These are phyloP conservation scores for Porites cylindrica DNA, from an alignment of 92 coral and sea anemone genomes.

Conservation along the genomic window DNA sequence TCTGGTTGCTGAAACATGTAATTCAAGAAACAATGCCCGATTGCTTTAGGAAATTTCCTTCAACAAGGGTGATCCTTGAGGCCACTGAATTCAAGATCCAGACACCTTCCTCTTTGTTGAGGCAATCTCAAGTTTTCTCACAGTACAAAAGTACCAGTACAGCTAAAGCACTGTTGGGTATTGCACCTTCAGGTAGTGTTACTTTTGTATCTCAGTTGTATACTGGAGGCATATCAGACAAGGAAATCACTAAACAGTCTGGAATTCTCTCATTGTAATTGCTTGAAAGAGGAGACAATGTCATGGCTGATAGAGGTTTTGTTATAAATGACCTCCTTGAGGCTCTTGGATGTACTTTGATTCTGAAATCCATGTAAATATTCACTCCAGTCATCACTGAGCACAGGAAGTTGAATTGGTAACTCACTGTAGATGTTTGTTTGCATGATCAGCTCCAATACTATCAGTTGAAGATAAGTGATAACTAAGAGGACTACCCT, in stretches of 20 bases:
- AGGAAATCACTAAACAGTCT: too few relatives aligned
- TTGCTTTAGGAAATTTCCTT: neutral
- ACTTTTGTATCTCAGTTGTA: too few relatives aligned
- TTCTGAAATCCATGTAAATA: conserved; percentile 44
- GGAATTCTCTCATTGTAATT: too few relatives aligned
- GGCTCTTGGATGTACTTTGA: neutral
- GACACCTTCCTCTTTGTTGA: conserved; percentile 22
- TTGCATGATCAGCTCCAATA: conserved; percentile 20
- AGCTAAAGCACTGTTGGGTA: too few relatives aligned
- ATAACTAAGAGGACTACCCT: conserved; percentile 27
- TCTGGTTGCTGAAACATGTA: neutral
- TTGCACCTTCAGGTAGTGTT: too few relatives aligned
- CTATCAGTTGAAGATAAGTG: conserved; percentile 20
- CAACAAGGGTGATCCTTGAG: conserved; percentile 28
- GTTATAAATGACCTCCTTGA: too few relatives aligned
- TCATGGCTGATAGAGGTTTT: too few relatives aligned
- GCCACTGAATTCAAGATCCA: conserved; percentile 44
- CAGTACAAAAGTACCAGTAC: too few relatives aligned
- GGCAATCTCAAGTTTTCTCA: too few relatives aligned
- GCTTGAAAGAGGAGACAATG: too few relatives aligned
- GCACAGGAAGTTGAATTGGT: conserved; percentile 29
- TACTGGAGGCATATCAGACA: too few relatives aligned
- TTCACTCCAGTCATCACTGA: conserved; percentile 37
- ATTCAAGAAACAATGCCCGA: neutral
- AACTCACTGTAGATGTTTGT: conserved; percentile 26